These are phyloP conservation scores for Arenicola marina DNA, from an alignment of 2,888 invertebrate species.

Conservation along the genomic window DNA sequence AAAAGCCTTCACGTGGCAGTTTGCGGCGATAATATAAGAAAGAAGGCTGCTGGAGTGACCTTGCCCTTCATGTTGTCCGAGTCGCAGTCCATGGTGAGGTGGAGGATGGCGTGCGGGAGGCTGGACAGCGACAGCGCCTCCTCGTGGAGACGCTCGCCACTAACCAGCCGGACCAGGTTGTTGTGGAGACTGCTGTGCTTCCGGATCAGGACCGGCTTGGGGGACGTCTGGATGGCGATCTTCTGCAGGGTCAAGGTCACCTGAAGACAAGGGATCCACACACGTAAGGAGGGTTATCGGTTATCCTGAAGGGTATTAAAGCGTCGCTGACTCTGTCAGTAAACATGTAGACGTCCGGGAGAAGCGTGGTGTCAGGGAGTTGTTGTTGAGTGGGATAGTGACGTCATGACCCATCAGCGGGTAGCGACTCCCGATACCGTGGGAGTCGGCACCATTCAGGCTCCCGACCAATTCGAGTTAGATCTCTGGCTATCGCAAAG, in stretches of 20 bases:
- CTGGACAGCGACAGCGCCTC: slow-evolving; percentile 1
- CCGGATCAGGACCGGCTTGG: slow-evolving; percentile 6
- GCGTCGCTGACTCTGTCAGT: no score
- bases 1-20: no score
- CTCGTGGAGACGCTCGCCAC: slow-evolving; percentile 19
- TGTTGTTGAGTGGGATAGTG: no score
- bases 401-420: no score
- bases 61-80: slow-evolving; percentile 33
- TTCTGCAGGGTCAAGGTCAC: slow-evolving; percentile 32
- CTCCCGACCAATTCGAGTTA: no score
- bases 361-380: no score
- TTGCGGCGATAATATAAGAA: no score
- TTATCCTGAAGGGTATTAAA: no score
- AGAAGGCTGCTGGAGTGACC: slow-evolving; percentile 9
- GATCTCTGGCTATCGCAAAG: no score
- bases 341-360: no score
- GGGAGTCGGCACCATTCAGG: no score
- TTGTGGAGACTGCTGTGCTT: slow-evolving; percentile 1
- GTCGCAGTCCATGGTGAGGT: slow-evolving; percentile 41
- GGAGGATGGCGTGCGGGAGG: slow-evolving; percentile 25
- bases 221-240: slow-evolving; percentile 19
- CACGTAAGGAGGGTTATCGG: not conserved
- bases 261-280: slow-evolving; percentile 10
- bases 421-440: no score
- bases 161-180: slow-evolving; percentile 22